Conservation (phyloP, 2,888 invertebrate genomes). For the Eucera pruinosa region DNA sequence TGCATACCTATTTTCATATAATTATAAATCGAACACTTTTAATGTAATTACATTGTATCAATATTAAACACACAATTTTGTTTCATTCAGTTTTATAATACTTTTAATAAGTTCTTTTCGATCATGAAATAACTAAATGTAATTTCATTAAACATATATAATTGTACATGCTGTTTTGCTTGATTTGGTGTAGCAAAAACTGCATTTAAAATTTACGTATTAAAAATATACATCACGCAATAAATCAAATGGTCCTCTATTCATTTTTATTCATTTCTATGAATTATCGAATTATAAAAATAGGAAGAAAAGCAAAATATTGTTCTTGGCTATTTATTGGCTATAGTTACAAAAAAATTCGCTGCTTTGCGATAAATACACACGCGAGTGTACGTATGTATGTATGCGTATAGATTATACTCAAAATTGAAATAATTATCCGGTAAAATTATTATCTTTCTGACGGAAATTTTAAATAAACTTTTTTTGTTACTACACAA, state of each 20-base stretch:
- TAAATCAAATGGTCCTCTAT: constrained; percentile 46
- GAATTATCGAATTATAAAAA: constrained; percentile 30
- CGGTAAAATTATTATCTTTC: no score
- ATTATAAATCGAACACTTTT: constrained; percentile 43
- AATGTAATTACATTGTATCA: constrained; percentile 33
- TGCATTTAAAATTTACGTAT: constrained; percentile 40
- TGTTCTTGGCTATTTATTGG: constrained; percentile 25
- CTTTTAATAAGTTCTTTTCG: constrained; percentile 14
- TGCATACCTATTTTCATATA: constrained; percentile 62
- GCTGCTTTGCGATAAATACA: constrained; percentile 24
- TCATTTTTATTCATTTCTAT: constrained; percentile 19
- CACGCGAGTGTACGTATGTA: constrained; percentile 2
- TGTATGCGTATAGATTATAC: no score
- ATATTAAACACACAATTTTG: constrained; percentile 25
- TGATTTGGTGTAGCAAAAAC: constrained; percentile 33
- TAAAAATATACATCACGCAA: constrained; percentile 23
- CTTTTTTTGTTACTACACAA: no score
- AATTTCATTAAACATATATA: constrained; percentile 35
- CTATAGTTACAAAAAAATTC: constrained; percentile 5
- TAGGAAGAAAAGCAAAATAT: constrained; percentile 26
- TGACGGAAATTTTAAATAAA: no score
- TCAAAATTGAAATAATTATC: no score
- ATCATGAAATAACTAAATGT: neutral
- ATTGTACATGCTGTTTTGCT: constrained; percentile 17
- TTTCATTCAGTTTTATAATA: constrained; percentile 29